These are phyloP conservation scores for Ara ararauna DNA, from an alignment of 2,797 vertebrate species.

Conservation along the genomic window DNA sequence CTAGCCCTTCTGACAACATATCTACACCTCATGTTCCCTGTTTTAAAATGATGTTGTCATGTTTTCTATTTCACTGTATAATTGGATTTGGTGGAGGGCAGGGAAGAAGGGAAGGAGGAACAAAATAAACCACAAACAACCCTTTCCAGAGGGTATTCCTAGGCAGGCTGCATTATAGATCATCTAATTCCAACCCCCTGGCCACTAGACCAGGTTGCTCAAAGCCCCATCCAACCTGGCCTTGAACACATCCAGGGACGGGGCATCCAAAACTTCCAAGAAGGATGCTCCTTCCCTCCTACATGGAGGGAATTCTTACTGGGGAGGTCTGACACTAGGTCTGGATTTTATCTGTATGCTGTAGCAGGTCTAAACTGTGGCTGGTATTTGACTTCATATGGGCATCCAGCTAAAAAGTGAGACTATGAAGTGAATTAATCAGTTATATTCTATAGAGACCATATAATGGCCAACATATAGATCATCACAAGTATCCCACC, in stretches of 20 bases:
- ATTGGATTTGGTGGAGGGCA: neutral
- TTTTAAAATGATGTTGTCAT: neutral
- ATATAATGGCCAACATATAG: neutral
- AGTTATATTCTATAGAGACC: neutral
- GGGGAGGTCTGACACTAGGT: neutral
- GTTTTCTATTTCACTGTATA: neutral
- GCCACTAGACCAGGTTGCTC: neutral
- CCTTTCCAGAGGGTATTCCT: neutral
- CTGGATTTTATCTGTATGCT: neutral
- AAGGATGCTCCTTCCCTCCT: neutral
- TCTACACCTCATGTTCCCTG: neutral
- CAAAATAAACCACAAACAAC: neutral
- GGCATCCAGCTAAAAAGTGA: neutral
- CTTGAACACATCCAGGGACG: neutral
- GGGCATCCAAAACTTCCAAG: neutral
- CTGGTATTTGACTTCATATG: neutral
- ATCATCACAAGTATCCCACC: neutral
- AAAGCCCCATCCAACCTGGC: neutral
- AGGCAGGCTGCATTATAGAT: neutral
- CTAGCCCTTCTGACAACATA: neutral
- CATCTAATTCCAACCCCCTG: neutral
- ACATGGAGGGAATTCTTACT: rapidly evolving
- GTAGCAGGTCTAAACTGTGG: neutral
- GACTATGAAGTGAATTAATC: neutral
- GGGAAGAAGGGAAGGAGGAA: neutral